These are phyloP conservation scores for Lasioglossum zephyrum DNA, from an alignment of 2,888 invertebrate species.

Conservation along the genomic window DNA sequence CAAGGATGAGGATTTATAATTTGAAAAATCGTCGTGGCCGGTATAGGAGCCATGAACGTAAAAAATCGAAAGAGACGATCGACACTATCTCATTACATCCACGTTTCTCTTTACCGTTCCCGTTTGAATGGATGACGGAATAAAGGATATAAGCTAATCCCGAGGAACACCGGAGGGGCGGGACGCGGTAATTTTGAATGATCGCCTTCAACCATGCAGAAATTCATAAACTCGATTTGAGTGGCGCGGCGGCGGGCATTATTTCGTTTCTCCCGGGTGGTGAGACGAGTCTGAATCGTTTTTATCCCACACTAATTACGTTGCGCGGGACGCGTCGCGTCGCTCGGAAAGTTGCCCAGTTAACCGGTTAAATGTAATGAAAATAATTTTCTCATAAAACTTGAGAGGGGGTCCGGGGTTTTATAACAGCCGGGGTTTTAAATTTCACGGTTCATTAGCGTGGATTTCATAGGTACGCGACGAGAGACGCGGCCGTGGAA, in stretches of 20 bases:
- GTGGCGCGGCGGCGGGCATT: not conserved
- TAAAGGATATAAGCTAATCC: not conserved
- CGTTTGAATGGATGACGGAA: not conserved
- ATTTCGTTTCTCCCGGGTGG: not conserved
- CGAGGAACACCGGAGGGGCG: not conserved
- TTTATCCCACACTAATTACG: not conserved
- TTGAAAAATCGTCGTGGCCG: not conserved
- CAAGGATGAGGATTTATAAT: not conserved
- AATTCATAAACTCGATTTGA: not conserved
- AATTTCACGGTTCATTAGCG: constrained; percentile 14
- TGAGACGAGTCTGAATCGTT: not conserved
- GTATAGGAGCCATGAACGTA: not conserved
- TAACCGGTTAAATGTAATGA: constrained; percentile 10
- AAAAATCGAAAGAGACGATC: not conserved
- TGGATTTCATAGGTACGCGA: not conserved
- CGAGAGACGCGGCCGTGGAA: not conserved
- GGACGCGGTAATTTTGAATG: not conserved
- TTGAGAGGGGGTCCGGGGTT: not conserved
- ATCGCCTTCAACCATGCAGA: not conserved
- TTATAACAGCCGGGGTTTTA: constrained; percentile 9
- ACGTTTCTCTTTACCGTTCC: not conserved
- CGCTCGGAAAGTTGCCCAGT: not conserved
- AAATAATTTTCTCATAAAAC: constrained; percentile 5
- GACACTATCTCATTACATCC: not conserved
- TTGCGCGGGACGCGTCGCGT: not conserved